Percentiles rank a stretch among this genome's conserved stretches.
Evolutionary conservation across 2,113 vertebrate species (phyloP).

Genomic region (Hiodon alosoides): DNA sequence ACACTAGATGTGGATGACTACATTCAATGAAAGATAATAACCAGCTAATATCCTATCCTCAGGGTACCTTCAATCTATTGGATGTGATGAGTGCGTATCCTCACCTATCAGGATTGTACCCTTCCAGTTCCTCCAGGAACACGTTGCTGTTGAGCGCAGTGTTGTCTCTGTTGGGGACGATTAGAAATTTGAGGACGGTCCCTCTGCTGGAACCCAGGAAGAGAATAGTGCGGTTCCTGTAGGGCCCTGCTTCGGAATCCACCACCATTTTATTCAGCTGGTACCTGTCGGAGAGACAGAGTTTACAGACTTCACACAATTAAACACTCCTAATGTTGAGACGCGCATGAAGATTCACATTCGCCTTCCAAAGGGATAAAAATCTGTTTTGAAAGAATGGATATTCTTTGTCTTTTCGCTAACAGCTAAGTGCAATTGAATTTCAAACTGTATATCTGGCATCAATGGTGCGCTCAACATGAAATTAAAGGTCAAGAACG

Average conservation of each 20-base stretch:
- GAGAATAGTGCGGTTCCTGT: constrained; percentile 81
- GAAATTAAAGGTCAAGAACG: neutral
- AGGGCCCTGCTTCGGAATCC: constrained; percentile 77
- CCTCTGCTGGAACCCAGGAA: constrained; percentile 88
- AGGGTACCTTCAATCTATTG: too few relatives aligned
- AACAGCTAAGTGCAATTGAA: neutral
- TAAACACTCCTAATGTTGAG: neutral
- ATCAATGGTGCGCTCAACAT: too few relatives aligned
- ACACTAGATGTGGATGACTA: constrained; percentile 40
- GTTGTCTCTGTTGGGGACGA: constrained; percentile 71
- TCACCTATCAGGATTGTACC: constrained; percentile 86
- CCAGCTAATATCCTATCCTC: constrained; percentile 30
- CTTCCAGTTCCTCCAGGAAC: constrained; percentile 90
- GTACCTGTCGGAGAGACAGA: constrained; percentile 61
- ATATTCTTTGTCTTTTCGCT: neutral
- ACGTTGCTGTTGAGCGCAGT: constrained; percentile 64
- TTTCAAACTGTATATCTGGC: neutral
- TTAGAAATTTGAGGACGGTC: constrained; percentile 87
- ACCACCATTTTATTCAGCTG: constrained; percentile 88
- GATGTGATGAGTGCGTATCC: neutral
- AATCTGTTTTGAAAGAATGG: constrained; percentile 18
- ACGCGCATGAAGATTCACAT: constrained; percentile 9
- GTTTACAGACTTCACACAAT: neutral
- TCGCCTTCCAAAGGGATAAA: constrained; percentile 35
- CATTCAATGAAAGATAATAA: constrained; percentile 46